phyloP scores from a whole-genome alignment of 2,888 invertebrate genomes.

The Melipona beecheii region DNA sequence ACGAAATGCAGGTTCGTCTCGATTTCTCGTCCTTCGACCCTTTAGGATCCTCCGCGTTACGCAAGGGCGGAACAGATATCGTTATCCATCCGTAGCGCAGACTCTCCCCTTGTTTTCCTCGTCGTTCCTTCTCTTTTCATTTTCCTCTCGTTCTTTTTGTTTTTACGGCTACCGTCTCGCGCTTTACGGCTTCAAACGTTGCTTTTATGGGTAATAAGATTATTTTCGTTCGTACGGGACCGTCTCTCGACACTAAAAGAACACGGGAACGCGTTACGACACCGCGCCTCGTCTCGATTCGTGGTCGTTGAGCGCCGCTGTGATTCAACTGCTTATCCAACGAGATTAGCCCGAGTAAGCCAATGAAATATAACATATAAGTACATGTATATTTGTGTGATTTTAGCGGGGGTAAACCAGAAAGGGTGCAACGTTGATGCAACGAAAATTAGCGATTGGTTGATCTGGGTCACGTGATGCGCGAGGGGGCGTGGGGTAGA shows the following conservation, averaged over 20 bases:
- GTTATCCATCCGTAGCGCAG: background rate
- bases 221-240: conserved; percentile 46
- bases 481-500: too few species aligned
- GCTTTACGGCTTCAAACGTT: conserved; percentile 49
- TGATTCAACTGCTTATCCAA: background rate
- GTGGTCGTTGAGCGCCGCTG: background rate
- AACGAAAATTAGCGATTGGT: too few species aligned
- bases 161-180: conserved; percentile 63
- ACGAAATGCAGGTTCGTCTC: background rate
- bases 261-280: conserved; percentile 23
- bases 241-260: conserved; percentile 37
- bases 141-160: background rate
- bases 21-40: conserved; percentile 19
- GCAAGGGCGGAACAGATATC: conserved; percentile 31
- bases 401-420: too few species aligned
- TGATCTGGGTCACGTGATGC: too few species aligned
- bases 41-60: conserved; percentile 42
- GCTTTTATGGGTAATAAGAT: conserved; percentile 62
- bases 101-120: conserved; percentile 3
- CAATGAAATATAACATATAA: background rate
- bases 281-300: conserved; percentile 8
- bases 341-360: background rate
- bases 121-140: background rate
- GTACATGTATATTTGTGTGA: too few species aligned
- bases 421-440: too few species aligned